Evolutionary conservation across 2,888 invertebrate genomes (phyloP), one percentile per base, ranked within the genome.

Genomic region (Orthonevra nobilis): DNA sequence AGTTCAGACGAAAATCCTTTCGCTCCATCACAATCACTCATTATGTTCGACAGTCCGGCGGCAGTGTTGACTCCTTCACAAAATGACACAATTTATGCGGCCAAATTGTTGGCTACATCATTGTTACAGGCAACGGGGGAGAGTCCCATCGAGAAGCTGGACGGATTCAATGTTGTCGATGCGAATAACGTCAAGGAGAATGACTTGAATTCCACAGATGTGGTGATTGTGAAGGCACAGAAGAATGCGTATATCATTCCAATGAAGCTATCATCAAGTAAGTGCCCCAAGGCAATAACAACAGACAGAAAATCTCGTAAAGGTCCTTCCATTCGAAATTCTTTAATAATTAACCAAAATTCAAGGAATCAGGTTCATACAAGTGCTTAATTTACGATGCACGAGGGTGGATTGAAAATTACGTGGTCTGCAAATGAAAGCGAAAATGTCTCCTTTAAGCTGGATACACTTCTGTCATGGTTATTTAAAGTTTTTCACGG

Each of bases 181-280:
- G 10, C 68, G 12, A 58, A 54, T 3, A 44, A 20, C 20, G 23
- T 28, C 42, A 60, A 52, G 9, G 48, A 34, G n/a, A 72, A 54
- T 17, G 42, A 74, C 23, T 44, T 77, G 1, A 83, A 83, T 42
- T 52, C 74, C 7, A 83, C 82, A 4, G 82, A 83, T 81, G 72
- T 83, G 38, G 81, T 83, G 5, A 81, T 84, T 17, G 81, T 83
- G 3, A 83, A 83, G 63, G 61, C 83, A n/a, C 83, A 82, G 20
- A 83, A 83, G 60, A 82, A 83, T 15, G 81, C 84, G 1, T 82
- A 83, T 46, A 81, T 84, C n/a, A 82, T 83, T 56, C 83, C 84
- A 26, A 79, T 61, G 66, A 61, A 77, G 34, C 42, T 82, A 10
- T 69, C 74, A 2, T 70, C 70, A 52, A 79, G 81, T 74, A 23